Conservation (phyloP, 2,888 invertebrate genomes). For the Ethmia dodecea region DNA sequence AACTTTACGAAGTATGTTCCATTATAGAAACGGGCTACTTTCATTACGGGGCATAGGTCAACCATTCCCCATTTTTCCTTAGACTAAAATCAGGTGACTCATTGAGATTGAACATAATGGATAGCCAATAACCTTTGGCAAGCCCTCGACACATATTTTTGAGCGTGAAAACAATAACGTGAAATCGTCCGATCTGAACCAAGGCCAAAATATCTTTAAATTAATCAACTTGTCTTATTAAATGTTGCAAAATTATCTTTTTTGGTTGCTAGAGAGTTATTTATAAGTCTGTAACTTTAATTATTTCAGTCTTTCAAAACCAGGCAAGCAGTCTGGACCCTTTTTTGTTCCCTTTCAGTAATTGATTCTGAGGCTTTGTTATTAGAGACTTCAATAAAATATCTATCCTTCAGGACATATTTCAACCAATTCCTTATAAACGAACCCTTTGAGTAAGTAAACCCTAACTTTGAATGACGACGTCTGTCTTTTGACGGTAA, state of each 20-base stretch:
- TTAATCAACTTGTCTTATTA: slow-evolving; percentile 46
- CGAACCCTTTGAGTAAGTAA: no score
- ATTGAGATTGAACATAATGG: slow-evolving; percentile 38
- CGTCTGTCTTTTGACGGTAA: no score
- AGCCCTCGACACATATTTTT: slow-evolving; percentile 76
- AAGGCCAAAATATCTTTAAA: slow-evolving; percentile 57
- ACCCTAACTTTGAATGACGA: no score
- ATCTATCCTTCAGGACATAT: no score
- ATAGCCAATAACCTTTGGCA: slow-evolving; percentile 46
- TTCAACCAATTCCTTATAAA: no score
- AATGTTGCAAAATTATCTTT: slow-evolving; percentile 36
- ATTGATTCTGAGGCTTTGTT: no score
- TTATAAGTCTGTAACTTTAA: slow-evolving; percentile 25
- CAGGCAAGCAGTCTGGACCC: no score
- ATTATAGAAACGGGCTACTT: slow-evolving; percentile 3
- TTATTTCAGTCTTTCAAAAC: slow-evolving; percentile 20
- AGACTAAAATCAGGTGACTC: slow-evolving; percentile 24
- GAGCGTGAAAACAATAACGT: slow-evolving; percentile 68
- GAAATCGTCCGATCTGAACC: slow-evolving; percentile 65
- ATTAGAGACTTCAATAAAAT: no score
- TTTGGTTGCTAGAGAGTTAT: slow-evolving; percentile 23
- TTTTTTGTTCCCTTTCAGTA: no score
- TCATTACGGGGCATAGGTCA: slow-evolving; percentile 7
- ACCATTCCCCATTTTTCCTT: slow-evolving; percentile 9
- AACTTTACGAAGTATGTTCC: not conserved